Base-by-base conservation (phyloP, 2,888 invertebrate genomes). In the Isoperla grammatica region DNA sequence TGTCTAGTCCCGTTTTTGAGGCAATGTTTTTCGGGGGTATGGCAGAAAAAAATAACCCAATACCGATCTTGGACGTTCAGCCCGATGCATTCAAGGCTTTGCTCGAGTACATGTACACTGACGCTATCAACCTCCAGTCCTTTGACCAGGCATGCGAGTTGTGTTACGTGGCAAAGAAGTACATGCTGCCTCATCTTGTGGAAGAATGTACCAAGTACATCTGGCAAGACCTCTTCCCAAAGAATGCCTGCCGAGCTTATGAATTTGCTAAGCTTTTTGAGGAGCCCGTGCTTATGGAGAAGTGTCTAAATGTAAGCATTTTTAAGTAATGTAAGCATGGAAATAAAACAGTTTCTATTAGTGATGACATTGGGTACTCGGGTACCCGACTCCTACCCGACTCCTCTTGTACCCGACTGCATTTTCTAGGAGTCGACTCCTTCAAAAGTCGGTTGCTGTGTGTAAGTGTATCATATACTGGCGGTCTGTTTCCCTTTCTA, bases 1-100 rank as follows among this genome's bases (percentile, higher is more conserved):
- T 90, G 89, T 86, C 90, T 0, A 90, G 90, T 64, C 91, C 91
- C 0, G 91, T 92, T 0, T 92, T 92, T 70, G 90, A 91, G 70
- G 87, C 89, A 0, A 92, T 92, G 91, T 91, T 92, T 70, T 90
- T 80, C 69, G 91, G 91, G 0, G 87, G 87, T 20, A 84, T 91
- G 80, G 85, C 90, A 1, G 90, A 91, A 69, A 86, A 87, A 66
- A 78, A 75, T 65, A 84, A 84, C 66, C 87, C 89, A 0, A 90
- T 92, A 67, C 82, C 84, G 0, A 90, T 92, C 67, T 79, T 87
- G 37, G 91, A 92, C 72, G 89, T 91, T 1, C 90, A 90, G 71
- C 90, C 91, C 2, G 90, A 91, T 66, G 90, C 91, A 1, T 92
- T 92, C 68, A 87, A 85, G 72, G 86, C 90, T 2, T 76, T 92